These are phyloP conservation scores for Carapus acus DNA, from an alignment of 2,797 vertebrate species.

Conservation along the genomic window DNA sequence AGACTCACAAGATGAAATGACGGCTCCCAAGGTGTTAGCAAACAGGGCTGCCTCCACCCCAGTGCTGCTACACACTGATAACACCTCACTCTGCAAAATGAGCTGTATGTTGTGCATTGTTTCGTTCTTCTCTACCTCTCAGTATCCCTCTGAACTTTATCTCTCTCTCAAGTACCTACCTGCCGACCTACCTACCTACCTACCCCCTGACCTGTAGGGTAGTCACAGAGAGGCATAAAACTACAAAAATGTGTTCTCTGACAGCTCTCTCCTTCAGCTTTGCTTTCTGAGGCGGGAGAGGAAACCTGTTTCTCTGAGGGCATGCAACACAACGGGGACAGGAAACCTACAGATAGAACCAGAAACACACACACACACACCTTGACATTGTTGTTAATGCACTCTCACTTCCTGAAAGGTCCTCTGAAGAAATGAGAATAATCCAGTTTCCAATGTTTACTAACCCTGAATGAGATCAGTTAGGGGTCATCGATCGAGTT, in stretches of 20 bases:
- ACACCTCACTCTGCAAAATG: no score
- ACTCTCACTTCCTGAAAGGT: slow-evolving; percentile 27
- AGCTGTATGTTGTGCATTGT: no score
- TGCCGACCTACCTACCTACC: no score
- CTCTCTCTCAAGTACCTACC: no score
- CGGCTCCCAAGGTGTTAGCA: no score
- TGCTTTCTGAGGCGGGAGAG: slow-evolving; percentile 25
- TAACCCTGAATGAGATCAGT: background rate
- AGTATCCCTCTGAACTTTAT: no score
- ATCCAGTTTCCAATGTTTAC: background rate
- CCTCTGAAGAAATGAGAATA: background rate
- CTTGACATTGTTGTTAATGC: slow-evolving; percentile 22
- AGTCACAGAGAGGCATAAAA: slow-evolving; percentile 19
- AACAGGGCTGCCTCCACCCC: no score
- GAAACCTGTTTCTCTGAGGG: slow-evolving; percentile 39
- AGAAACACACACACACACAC: slow-evolving; percentile 39
- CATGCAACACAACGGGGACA: slow-evolving; percentile 27
- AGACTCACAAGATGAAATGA: no score
- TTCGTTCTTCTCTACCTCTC: no score
- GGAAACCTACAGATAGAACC: slow-evolving; percentile 51
- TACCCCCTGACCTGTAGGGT: slow-evolving; percentile 17
- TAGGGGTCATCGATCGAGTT: slow-evolving; percentile 4
- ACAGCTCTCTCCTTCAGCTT: slow-evolving; percentile 39
- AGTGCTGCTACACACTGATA: no score
- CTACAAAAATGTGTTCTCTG: slow-evolving; percentile 29